A percentile compares a stretch with the other conserved stretches of the same genome.
phyloP scores from a whole-genome alignment of 2,888 invertebrate species.

The Cheiracanthium punctorium region DNA sequence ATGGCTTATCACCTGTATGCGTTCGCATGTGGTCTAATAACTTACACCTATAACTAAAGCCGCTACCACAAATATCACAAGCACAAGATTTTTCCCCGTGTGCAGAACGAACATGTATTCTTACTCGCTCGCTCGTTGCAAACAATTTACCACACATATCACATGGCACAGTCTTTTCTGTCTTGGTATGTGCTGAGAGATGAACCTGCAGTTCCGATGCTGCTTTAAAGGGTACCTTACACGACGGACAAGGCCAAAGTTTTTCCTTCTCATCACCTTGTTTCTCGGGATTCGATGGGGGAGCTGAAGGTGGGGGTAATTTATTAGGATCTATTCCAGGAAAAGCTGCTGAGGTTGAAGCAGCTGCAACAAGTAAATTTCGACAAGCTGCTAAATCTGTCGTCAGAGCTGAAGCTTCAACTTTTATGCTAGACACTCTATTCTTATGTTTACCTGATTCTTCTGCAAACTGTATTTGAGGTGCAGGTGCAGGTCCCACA shows the following conservation, averaged over 20 bases:
- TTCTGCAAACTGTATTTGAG: slow-evolving; percentile 62
- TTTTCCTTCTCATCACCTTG: slow-evolving; percentile 65
- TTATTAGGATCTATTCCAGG: slow-evolving; percentile 70
- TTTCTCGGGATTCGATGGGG: slow-evolving; percentile 19
- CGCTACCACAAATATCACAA: slow-evolving; percentile 73
- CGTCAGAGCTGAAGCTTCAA: slow-evolving; percentile 54
- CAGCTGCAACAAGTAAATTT: slow-evolving; percentile 64
- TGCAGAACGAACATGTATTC: slow-evolving; percentile 72
- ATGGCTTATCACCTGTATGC: slow-evolving; percentile 73
- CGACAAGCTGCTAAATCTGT: slow-evolving; percentile 63
- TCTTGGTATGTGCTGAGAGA: slow-evolving; percentile 72
- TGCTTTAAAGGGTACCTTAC: slow-evolving; percentile 73
- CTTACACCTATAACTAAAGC: slow-evolving; percentile 73
- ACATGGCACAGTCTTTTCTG: slow-evolving; percentile 73
- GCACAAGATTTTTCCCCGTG: slow-evolving; percentile 73
- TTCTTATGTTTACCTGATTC: slow-evolving; percentile 62
- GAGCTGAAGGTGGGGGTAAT: slow-evolving; percentile 59
- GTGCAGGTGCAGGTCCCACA: slow-evolving; percentile 57
- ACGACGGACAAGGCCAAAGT: slow-evolving; percentile 73
- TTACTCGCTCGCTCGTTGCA: slow-evolving; percentile 72
- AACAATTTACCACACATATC: slow-evolving; percentile 73
- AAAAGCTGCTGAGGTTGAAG: slow-evolving; percentile 66
- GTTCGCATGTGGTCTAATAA: slow-evolving; percentile 73
- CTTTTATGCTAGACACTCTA: slow-evolving; percentile 61
- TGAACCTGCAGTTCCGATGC: slow-evolving; percentile 73